Conservation (phyloP, 2,888 invertebrate species). For the Spisula solida region DNA sequence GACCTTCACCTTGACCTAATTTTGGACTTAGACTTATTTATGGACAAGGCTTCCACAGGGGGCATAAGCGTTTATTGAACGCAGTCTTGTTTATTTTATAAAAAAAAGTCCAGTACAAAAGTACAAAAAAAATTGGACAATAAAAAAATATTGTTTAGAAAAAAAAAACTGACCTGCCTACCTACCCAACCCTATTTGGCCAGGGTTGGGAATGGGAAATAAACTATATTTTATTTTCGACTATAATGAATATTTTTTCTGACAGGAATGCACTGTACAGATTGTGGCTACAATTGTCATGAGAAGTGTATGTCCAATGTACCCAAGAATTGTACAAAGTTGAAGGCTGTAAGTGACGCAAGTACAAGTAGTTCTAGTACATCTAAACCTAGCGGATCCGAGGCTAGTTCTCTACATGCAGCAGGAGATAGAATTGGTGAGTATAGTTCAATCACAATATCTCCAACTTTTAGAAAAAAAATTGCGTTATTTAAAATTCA, state of each 20-base stretch:
- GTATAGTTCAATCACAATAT: slow-evolving; percentile 4
- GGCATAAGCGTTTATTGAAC: too few relatives aligned
- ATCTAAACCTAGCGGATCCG: slow-evolving; percentile 78
- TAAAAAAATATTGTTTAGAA: too few relatives aligned
- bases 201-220: too few relatives aligned
- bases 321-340: slow-evolving; percentile 90
- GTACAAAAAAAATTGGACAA: too few relatives aligned
- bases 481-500: not conserved
- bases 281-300: slow-evolving; percentile 98
- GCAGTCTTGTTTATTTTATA: too few relatives aligned
- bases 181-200: too few relatives aligned
- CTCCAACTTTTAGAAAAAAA: not conserved
- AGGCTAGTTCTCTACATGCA: slow-evolving; percentile 71
- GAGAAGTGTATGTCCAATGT: slow-evolving; percentile 96
- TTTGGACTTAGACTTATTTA: too few relatives aligned
- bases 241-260: not conserved
- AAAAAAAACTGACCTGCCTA: too few relatives aligned
- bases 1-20: too few relatives aligned
- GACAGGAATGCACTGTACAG: slow-evolving; percentile 92
- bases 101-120: too few relatives aligned
- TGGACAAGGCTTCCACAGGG: too few relatives aligned
- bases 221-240: too few relatives aligned
- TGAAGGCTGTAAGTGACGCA: slow-evolving; percentile 82
- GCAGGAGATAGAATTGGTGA: slow-evolving; percentile 66
- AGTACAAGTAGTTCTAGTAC: slow-evolving; percentile 81